phyloP scores from a whole-genome alignment of 1,140 invertebrate species.

The Drosophila pachea region DNA sequence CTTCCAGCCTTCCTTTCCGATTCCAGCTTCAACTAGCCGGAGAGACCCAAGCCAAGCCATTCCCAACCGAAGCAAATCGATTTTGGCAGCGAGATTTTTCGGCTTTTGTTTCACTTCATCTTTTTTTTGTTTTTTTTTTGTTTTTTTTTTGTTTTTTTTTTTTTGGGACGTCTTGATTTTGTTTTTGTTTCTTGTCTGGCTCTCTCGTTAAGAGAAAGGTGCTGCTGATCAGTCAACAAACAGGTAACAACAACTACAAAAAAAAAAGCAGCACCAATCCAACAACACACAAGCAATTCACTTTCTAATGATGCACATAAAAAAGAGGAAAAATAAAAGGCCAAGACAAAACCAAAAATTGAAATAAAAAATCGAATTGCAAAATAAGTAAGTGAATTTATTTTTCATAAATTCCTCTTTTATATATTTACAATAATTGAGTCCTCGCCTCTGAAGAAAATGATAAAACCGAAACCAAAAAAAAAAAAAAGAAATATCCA shows the following conservation, averaged over 20 bases:
- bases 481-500: conserved; percentile 21
- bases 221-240: conserved; percentile 42
- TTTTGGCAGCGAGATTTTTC: conserved; percentile 28
- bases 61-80: conserved; percentile 41
- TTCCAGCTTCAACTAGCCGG: conserved; percentile 7
- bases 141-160: conserved; percentile 5
- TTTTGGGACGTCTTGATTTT: conserved; percentile 16
- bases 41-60: conserved; percentile 18
- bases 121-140: conserved; percentile 9
- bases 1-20: too few relatives aligned
- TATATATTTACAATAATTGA: conserved; percentile 31
- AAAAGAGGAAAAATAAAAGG: conserved; percentile 21
- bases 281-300: conserved; percentile 45
- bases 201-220: conserved; percentile 48
- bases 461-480: conserved; percentile 6
- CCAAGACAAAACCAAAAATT: conserved; percentile 14
- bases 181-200: conserved; percentile 23
- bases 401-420: conserved; percentile 21
- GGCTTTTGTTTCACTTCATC: background rate
- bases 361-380: conserved; percentile 4
- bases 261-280: conserved; percentile 8
- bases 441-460: conserved; percentile 19
- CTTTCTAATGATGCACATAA: conserved; percentile 51
- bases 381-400: conserved; percentile 13
- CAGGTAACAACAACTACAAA: conserved; percentile 36